Evolutionary conservation across 2,797 vertebrate species (phyloP), one percentile per base, ranked within the genome.

Genomic region (Gallinago nigripennis): DNA sequence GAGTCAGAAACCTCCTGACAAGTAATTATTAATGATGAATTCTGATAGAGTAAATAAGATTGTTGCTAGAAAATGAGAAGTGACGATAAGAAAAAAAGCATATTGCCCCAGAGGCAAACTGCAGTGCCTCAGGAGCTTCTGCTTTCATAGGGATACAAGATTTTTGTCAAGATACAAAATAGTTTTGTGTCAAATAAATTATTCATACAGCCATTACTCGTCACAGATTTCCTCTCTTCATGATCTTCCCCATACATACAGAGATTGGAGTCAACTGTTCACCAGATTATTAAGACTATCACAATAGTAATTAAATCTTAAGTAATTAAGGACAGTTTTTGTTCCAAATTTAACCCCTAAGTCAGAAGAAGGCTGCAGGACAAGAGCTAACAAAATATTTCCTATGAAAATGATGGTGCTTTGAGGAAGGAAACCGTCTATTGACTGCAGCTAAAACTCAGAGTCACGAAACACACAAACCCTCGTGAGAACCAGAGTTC

Each of bases 171-270:
- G 41, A 71, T 78, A 88, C 60, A 81, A 50, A 78, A 82, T 13
- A 64, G 23, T 85, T 93, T 88, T 65, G 23, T 91, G 83, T 82
- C 81, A 64, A 54, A 86, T 33, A 69, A 86, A 94, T 82, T 77
- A 82, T 85, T 91, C 61, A 50, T 45, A 25, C 10, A 33, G 48
- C 25, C 58, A 57, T 81, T 83, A 58, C 14, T 75, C 10, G 1
- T 64, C 45, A 75, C 3, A 76, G 33, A 43, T 53, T 86, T 83
- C 64, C 16, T 78, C 41, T 86, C 46, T 79, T 80, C 33, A 16
- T 69, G 50, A 19, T 89, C 31, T 80, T 80, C 12, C 57, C 61
- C 4, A 7, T 25, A 53, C 8, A 63, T 16, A 31, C 4, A 53
- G 45, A 91, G 30, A 14, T 18, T 63, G 58, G 35, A 63, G 28